Base-by-base conservation (phyloP, 2,888 invertebrate species). In the Empis livida region DNA sequence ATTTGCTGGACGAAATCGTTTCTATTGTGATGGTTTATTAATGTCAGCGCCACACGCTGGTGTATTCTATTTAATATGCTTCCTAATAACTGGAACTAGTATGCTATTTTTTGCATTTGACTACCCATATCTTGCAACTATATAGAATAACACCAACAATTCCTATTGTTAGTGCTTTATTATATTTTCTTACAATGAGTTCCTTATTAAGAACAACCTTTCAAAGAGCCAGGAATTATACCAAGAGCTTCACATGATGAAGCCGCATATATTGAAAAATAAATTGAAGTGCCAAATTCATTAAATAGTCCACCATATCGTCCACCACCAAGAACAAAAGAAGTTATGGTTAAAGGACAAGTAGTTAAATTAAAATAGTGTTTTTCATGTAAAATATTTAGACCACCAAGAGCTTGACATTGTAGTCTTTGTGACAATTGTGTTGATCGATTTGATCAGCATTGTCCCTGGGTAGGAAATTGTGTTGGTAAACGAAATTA, bases 351-450 rank as follows among this genome's bases (percentile, higher is more conserved):
- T 54, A 84, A 84, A 68, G 92, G 92, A 50, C 89, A 90, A 67
- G 82, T 85, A 59, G 86, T 97, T 57, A 96, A 96, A 73, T 80
- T 97, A 64, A 99, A 99, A 74, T 99, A 96, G 76, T 99, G 99
- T 74, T 95, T 94, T 73, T 99, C 99, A 45, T 99, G 99, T 76
- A 96, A 96, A 77, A 91, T 99, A 78, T 99, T 96, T 75, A 79
- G 96, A 61, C 97, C 97, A 57, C 99, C 99, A 51, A 80, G 97
- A 73, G 94, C 96, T 57, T 93, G 93, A 56, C 97, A 99, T 75
- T 99, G 99, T 75, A 94, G 94, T 71, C 78, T 97, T 57, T 99
- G 99, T 77, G 96, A 99, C 77, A 97, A 97, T 77, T 99, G 99
- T 78, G 96, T 99, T 57, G 95, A 96, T 81, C 79, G 82, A 57